Evolutionary conservation across 2,888 invertebrate genomes (phyloP), one percentile per base, ranked within the genome.

Genomic region (Pterobdella sp.): DNA sequence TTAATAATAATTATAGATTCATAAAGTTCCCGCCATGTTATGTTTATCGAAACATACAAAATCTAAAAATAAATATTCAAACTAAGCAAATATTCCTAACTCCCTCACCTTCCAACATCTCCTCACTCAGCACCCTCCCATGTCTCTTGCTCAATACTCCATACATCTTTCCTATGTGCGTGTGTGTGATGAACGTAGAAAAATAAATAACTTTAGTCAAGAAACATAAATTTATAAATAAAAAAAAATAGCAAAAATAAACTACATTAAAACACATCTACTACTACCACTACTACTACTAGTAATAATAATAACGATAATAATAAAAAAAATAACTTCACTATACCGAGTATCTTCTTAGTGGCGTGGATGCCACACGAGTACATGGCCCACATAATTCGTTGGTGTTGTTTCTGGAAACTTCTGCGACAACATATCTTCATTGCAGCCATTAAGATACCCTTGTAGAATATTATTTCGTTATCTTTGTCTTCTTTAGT

Each of bases 341-440:
- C n/a, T 79, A 89, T 84, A 91, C 94, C 94, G 81, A 94, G 86
- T 76, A 91, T 91, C 85, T 93, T 92, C 49, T 91, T 89, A 79
- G 91, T 91, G 35, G 91, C 92, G 75, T 90, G 88, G 75, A 94
- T 91, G 79, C 88, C 90, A 82, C 89, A 90, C 67, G 86, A 87
- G 82, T 94, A 97, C 92, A 97, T 95, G 2, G 98, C 96, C 1
- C 91, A 92, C 87, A 97, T 92, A 35, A 98, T 85, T 68, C 96
- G 87, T 81, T 93, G 93, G 0, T 92, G 90, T 81, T 92, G 93
- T 69, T 89, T 89, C 82, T 92, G 91, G 81, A 97, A 92, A 0
- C 93, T 91, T 81, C 88, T 90, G 49, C 90, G 87, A 81, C 94
- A 94, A 0, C 90, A 91, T 76, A 93, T 93, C 81, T 92, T 93